These are phyloP conservation scores for Parnassius mnemosyne DNA, from an alignment of 2,888 invertebrate genomes.

Conservation along the genomic window DNA sequence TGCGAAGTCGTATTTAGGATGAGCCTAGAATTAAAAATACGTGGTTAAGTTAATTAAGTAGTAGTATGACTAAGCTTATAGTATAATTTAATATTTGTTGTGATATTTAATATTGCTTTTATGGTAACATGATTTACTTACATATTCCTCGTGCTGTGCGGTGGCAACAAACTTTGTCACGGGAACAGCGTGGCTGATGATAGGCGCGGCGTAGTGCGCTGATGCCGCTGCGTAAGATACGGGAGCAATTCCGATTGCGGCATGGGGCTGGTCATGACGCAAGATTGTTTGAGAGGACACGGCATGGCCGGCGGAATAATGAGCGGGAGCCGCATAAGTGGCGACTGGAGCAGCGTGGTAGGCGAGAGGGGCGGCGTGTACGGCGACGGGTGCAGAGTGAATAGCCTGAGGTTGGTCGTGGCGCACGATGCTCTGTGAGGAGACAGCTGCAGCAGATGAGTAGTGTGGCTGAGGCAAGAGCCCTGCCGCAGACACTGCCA, in stretches of 20 bases:
- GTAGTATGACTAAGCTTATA: background rate
- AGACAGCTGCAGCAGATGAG: conserved; percentile 59
- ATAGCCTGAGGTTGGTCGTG: conserved; percentile 42
- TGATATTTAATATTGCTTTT: too few species aligned
- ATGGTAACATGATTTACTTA: conserved; percentile 36
- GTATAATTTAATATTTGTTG: too few species aligned
- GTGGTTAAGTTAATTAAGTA: too few species aligned
- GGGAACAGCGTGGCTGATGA: conserved; percentile 35
- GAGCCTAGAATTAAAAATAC: conserved; percentile 42
- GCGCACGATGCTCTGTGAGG: conserved; percentile 61
- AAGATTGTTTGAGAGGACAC: conserved; percentile 63
- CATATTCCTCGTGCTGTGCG: conserved; percentile 52
- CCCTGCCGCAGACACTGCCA: conserved; percentile 59
- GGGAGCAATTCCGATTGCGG: conserved; percentile 38
- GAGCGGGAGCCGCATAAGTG: conserved; percentile 49
- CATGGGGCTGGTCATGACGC: conserved; percentile 57
- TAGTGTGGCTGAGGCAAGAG: conserved; percentile 60
- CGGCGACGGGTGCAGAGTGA: conserved; percentile 34
- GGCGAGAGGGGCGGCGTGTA: conserved; percentile 44
- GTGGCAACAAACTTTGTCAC: conserved; percentile 45
- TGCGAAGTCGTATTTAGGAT: conserved; percentile 74
- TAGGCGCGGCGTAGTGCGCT: conserved; percentile 34
- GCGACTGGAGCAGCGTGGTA: conserved; percentile 39
- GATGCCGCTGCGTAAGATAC: conserved; percentile 39
- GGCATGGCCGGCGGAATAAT: conserved; percentile 52